Evolutionary conservation across 2,113 vertebrate species (phyloP).

Genomic region (Psittacus erithacus): DNA sequence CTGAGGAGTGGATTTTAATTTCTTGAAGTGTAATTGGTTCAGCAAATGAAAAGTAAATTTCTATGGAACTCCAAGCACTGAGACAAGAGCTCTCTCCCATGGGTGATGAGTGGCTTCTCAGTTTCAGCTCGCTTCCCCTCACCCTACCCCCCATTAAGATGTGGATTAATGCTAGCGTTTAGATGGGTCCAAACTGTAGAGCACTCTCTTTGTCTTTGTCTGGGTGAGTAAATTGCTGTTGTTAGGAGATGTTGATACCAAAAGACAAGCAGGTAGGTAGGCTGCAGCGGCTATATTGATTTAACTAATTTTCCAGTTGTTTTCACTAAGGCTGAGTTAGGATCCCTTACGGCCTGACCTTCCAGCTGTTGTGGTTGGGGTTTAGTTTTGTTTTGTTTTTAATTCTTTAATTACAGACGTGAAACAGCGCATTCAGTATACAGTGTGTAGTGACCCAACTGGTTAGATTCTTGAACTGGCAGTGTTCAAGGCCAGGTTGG

Average conservation of each 20-base stretch:
- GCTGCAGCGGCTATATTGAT: background rate
- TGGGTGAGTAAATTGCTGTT: background rate
- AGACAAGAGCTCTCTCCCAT: background rate
- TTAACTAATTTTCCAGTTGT: background rate
- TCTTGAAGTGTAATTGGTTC: background rate
- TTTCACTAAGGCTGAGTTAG: background rate
- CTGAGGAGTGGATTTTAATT: background rate
- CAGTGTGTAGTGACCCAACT: background rate
- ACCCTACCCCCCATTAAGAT: background rate
- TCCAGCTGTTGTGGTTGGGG: background rate
- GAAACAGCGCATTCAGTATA: background rate
- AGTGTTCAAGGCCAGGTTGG: background rate
- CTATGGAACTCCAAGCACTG: background rate
- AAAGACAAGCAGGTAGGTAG: background rate
- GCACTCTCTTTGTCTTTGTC: background rate
- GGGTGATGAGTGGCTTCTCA: background rate
- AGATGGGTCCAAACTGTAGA: background rate
- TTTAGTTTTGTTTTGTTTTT: accelerated
- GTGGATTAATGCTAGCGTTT: background rate
- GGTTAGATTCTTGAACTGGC: background rate
- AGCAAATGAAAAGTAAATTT: background rate
- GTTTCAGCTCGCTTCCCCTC: background rate
- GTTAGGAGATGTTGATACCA: background rate
- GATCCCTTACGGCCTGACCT: background rate
- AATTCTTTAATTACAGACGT: background rate